Evolutionary conservation across 2,888 invertebrate genomes (phyloP).

Genomic region (Acanthosepion esculentum): DNA sequence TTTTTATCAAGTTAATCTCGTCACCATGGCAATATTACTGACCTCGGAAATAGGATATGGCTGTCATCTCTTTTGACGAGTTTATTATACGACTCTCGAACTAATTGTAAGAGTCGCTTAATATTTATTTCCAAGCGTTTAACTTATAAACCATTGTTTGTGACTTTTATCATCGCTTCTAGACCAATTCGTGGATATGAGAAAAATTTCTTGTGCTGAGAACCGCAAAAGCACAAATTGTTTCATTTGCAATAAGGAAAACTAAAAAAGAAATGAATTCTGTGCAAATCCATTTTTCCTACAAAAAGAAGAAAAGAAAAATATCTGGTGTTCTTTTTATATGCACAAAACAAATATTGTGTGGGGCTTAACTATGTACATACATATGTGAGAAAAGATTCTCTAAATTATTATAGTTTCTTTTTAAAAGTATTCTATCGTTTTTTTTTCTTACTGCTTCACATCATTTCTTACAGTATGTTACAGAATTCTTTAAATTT

Average conservation of each 20-base stretch:
- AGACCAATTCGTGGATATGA: not conserved
- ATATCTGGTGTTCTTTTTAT: not conserved
- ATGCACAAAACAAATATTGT: not conserved
- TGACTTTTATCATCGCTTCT: not conserved
- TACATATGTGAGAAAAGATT: no score
- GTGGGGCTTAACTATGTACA: not conserved
- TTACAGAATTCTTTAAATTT: no score
- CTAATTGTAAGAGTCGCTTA: not conserved
- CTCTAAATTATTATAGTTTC: no score
- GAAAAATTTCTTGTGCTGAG: not conserved
- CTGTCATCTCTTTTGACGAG: not conserved
- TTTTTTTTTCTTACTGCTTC: no score
- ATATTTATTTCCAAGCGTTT: not conserved
- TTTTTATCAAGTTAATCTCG: not conserved
- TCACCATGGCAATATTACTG: slow-evolving; percentile 34
- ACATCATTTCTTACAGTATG: no score
- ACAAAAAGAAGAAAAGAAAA: not conserved
- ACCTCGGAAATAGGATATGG: slow-evolving; percentile 23
- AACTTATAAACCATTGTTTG: not conserved
- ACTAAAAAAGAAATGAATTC: not conserved
- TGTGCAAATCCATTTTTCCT: not conserved
- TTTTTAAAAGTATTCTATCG: no score
- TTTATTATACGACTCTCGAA: not conserved
- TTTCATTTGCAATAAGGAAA: not conserved
- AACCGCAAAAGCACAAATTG: not conserved